Conservation (phyloP, 2,888 invertebrate genomes). For the Pseudoips prasinana region DNA sequence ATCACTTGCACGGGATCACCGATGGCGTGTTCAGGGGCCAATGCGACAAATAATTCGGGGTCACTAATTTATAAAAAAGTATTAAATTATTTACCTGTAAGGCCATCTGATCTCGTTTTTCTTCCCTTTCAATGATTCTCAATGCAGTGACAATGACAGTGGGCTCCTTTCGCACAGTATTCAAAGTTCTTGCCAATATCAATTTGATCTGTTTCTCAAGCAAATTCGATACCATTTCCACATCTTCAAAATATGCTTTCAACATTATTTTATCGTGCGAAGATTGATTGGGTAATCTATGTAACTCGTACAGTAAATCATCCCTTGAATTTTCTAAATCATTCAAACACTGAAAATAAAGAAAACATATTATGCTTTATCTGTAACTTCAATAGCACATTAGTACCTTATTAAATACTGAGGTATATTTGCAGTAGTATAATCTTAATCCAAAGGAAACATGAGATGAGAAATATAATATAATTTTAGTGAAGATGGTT, state of each 20-base stretch:
- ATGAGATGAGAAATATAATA: too few relatives aligned
- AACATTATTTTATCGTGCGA: conserved; percentile 95
- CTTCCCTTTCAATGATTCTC: conserved; percentile 98
- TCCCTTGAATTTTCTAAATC: conserved; percentile 98
- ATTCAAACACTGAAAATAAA: conserved; percentile 89
- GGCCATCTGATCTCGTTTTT: conserved; percentile 95
- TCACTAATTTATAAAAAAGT: too few relatives aligned
- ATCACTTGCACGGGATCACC: too few relatives aligned
- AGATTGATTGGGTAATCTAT: conserved; percentile 95
- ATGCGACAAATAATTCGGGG: too few relatives aligned
- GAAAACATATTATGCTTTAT: too few relatives aligned
- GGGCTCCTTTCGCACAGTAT: conserved; percentile 96
- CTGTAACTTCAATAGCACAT: too few relatives aligned
- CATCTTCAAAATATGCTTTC: conserved; percentile 97
- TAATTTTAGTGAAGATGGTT: too few relatives aligned
- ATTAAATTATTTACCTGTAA: conserved; percentile 82
- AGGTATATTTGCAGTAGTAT: too few relatives aligned
- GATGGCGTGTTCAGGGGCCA: too few relatives aligned
- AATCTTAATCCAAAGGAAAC: too few relatives aligned
- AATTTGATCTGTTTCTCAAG: conserved; percentile 96
- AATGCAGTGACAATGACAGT: conserved; percentile 97
- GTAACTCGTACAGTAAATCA: conserved; percentile 96
- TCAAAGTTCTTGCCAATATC: conserved; percentile 93
- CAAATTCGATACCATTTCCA: conserved; percentile 93
- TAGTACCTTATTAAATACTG: too few relatives aligned